A percentile compares a stretch with the other conserved stretches of the same genome.
Conservation (phyloP, 2,888 invertebrate species). For the Monopis laevigella region DNA sequence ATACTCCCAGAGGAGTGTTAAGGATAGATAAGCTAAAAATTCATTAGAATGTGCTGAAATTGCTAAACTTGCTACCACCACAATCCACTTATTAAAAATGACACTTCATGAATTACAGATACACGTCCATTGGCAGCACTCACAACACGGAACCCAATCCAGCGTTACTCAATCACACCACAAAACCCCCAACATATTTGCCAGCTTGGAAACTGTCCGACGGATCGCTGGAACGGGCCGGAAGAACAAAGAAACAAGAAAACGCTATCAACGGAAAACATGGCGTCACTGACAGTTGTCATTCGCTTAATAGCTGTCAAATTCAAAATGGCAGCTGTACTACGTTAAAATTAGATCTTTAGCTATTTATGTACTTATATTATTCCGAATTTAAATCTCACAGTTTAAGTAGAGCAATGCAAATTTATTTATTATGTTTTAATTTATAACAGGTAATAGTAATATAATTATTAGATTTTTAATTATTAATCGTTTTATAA, state of each 20-base stretch:
- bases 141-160: slow-evolving; percentile 86
- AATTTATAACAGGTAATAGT: no score
- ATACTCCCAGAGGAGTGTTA: background rate
- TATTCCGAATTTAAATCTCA: no score
- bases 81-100: no score
- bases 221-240: slow-evolving; percentile 69
- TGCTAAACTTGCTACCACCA: no score
- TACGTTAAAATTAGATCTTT: background rate
- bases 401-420: no score
- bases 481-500: background rate
- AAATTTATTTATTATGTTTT: no score
- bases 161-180: slow-evolving; percentile 61
- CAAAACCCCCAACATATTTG: slow-evolving; percentile 61
- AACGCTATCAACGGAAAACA: background rate
- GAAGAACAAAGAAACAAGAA: slow-evolving; percentile 25
- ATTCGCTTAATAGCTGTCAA: background rate
- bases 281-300: slow-evolving; percentile 5
- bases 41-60: background rate
- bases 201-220: slow-evolving; percentile 78
- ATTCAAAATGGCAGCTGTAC: background rate
- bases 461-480: background rate
- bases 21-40: no score
- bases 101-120: slow-evolving; percentile 52
- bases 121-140: slow-evolving; percentile 87
- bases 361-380: no score